A percentile compares a stretch with the other conserved stretches of the same genome.
Conservation (phyloP, 2,888 invertebrate species). For the Meandrusa payeni region DNA sequence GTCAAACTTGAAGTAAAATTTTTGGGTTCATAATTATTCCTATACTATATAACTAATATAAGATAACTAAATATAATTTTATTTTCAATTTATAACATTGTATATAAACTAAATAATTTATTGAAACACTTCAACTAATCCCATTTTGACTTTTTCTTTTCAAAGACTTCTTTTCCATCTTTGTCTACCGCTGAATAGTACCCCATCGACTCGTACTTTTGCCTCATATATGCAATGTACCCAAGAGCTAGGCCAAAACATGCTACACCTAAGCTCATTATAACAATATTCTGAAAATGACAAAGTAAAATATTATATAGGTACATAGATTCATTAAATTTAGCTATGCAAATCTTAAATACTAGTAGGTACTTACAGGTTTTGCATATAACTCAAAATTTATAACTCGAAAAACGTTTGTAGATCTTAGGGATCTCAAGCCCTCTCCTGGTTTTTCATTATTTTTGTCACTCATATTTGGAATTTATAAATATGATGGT, state of each 20-base stretch:
- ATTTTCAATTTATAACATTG: no score
- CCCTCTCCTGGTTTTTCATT: constrained; percentile 86
- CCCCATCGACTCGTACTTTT: constrained; percentile 88
- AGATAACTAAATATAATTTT: no score
- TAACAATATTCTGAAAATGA: constrained; percentile 88
- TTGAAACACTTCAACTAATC: constrained; percentile 65
- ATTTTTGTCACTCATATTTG: constrained; percentile 38
- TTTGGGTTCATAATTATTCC: no score
- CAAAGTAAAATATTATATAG: constrained; percentile 26
- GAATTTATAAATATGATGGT: background rate
- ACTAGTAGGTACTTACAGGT: constrained; percentile 83
- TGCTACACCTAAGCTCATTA: constrained; percentile 91
- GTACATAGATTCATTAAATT: background rate
- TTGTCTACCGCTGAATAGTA: constrained; percentile 90
- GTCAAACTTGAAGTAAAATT: background rate
- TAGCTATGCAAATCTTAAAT: background rate
- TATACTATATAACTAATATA: no score
- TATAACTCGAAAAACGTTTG: constrained; percentile 87
- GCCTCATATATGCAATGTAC: constrained; percentile 92
- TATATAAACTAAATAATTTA: no score
- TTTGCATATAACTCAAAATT: constrained; percentile 95
- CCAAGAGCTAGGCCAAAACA: constrained; percentile 87
- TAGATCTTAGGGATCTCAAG: constrained; percentile 86
- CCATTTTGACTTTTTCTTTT: constrained; percentile 90
- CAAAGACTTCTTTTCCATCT: constrained; percentile 88